Evolutionary conservation across 2,113 vertebrate genomes (phyloP).

Genomic region (Acrocephalus kingi): DNA sequence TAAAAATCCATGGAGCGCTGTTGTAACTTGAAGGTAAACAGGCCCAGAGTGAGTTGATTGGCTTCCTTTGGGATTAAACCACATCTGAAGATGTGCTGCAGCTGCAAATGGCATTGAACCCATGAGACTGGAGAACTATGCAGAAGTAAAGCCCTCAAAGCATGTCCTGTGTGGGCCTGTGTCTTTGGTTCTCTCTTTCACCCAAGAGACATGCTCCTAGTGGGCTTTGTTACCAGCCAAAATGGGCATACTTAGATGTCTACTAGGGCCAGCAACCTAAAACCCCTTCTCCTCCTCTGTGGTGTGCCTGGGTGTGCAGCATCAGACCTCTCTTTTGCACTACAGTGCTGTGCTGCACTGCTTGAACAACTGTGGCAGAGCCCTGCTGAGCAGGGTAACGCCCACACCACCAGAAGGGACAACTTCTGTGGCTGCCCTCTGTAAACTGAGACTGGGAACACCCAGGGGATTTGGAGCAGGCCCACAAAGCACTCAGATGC

Average conservation of each 20-base stretch:
- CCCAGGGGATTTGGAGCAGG: background rate
- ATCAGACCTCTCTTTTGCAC: background rate
- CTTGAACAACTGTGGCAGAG: background rate
- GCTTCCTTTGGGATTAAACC: background rate
- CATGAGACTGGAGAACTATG: background rate
- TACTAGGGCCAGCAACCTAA: background rate
- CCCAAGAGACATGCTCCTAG: background rate
- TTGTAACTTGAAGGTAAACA: background rate
- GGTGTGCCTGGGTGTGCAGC: background rate
- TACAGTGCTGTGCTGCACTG: background rate
- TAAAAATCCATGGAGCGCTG: background rate
- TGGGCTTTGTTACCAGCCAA: background rate
- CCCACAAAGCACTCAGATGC: background rate
- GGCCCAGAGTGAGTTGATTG: background rate
- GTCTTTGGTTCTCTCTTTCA: background rate
- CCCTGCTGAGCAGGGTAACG: background rate
- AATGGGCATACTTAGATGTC: background rate
- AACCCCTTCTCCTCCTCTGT: accelerated
- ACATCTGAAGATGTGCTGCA: background rate
- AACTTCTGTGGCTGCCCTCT: background rate
- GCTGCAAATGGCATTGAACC: background rate
- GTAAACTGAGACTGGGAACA: background rate
- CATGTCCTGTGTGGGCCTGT: too few relatives aligned
- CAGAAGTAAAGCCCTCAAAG: background rate
- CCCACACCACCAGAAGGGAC: background rate